phyloP scores from a whole-genome alignment of 2,888 invertebrate genomes.

The Chalcosyrphus nemorum region DNA sequence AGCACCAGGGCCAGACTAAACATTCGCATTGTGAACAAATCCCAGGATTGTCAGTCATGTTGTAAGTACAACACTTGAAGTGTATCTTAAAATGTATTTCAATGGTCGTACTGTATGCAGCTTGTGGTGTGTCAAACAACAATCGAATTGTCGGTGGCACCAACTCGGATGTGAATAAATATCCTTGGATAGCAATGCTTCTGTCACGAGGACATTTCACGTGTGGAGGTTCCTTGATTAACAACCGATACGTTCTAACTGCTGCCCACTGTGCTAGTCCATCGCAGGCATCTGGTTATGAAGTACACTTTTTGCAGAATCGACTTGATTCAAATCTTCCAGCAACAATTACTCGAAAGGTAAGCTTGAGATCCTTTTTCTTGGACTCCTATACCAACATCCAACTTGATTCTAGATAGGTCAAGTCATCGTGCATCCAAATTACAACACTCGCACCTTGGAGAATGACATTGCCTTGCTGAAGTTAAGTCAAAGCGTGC shows the following conservation, averaged over 20 bases:
- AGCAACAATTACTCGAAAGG: slow-evolving; percentile 27
- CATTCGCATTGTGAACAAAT: slow-evolving; percentile 27
- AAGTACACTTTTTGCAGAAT: slow-evolving; percentile 56
- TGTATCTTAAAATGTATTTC: too few species aligned
- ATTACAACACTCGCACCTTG: slow-evolving; percentile 38
- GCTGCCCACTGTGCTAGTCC: slow-evolving; percentile 54
- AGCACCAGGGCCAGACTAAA: background rate
- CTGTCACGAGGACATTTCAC: slow-evolving; percentile 84
- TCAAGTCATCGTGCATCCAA: slow-evolving; percentile 31
- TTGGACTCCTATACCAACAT: too few species aligned
- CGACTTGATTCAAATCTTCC: slow-evolving; percentile 11
- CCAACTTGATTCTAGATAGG: slow-evolving; percentile 23
- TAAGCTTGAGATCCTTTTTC: background rate
- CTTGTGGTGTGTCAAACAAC: slow-evolving; percentile 85
- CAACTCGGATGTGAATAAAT: slow-evolving; percentile 84
- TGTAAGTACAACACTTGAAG: too few species aligned
- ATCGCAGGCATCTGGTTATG: slow-evolving; percentile 26
- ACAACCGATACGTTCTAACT: slow-evolving; percentile 75
- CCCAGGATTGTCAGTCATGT: slow-evolving; percentile 36
- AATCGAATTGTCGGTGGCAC: slow-evolving; percentile 88
- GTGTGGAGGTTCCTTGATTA: slow-evolving; percentile 88
- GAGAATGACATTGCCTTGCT: slow-evolving; percentile 70
- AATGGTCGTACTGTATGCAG: too few species aligned
- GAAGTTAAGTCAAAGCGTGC: slow-evolving; percentile 47
- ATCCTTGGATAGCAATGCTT: slow-evolving; percentile 86